Percentiles rank a stretch among this genome's conserved stretches.
Evolutionary conservation across 2,797 vertebrate genomes (phyloP).

Genomic region (Ispidina picta): DNA sequence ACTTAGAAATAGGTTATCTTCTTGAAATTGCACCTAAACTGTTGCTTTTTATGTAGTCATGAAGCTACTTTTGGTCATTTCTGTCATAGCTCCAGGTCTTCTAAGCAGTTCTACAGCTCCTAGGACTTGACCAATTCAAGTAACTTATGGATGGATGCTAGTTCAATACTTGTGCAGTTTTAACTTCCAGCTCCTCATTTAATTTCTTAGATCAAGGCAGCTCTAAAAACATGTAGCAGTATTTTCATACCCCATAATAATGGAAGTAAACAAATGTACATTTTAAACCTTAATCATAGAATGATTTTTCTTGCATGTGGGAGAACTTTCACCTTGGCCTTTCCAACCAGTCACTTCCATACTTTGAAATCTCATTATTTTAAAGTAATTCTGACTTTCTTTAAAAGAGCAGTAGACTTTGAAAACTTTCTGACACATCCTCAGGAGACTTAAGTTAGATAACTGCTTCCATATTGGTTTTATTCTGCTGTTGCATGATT

Average conservation of each 20-base stretch:
- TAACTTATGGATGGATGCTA: not conserved
- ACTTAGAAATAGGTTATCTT: not conserved
- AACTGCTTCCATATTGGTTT: not conserved
- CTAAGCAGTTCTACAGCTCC: not conserved
- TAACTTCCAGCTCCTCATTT: slow-evolving; percentile 9
- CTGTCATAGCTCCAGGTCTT: not conserved
- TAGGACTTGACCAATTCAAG: not conserved
- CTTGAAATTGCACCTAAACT: not conserved
- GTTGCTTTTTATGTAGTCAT: not conserved
- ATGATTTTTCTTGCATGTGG: not conserved
- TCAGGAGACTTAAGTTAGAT: not conserved
- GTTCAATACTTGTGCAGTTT: not conserved
- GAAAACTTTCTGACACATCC: not conserved
- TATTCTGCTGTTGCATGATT: not conserved
- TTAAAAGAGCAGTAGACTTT: not conserved
- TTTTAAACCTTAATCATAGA: not conserved
- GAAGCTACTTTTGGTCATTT: not conserved
- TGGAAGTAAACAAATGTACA: not conserved
- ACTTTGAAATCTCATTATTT: not conserved
- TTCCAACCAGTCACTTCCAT: not conserved
- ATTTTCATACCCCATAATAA: not conserved
- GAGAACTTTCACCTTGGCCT: slow-evolving; percentile 9
- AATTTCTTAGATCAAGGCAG: slow-evolving; percentile 12
- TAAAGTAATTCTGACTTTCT: not conserved
- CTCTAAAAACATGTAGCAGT: not conserved